Conservation (phyloP, 2,797 vertebrate species). For the Darevskia mixta region DNA sequence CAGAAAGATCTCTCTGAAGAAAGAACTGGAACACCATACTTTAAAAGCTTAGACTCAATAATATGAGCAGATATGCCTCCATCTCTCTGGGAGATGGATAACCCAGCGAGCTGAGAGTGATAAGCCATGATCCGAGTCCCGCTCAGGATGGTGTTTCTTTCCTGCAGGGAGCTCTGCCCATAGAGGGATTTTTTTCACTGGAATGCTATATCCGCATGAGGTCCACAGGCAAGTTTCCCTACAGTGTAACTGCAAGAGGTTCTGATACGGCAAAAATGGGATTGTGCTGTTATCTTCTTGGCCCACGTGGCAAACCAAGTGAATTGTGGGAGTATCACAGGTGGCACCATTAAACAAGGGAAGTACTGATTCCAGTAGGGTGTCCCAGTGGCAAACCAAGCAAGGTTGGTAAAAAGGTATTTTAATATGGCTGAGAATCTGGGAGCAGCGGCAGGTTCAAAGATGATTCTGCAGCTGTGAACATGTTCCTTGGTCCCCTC, state of each 20-base stretch:
- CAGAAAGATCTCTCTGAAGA: background rate
- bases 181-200: background rate
- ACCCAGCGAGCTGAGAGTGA: background rate
- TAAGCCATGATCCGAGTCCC: background rate
- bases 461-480: background rate
- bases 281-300: background rate
- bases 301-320: background rate
- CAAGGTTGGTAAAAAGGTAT: background rate
- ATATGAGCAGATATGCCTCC: background rate
- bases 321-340: background rate
- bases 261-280: background rate
- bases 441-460: too few relatives aligned
- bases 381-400: background rate
- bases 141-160: too few relatives aligned
- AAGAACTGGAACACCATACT: background rate
- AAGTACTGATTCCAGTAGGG: background rate
- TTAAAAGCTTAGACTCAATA: background rate
- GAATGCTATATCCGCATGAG: background rate
- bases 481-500: background rate
- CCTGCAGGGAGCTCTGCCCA: too few relatives aligned
- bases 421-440: background rate
- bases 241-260: background rate
- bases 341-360: background rate
- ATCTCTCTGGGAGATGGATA: background rate
- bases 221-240: too few relatives aligned